These are phyloP conservation scores for Rallus limicola DNA, from an alignment of 2,113 vertebrate species.

Conservation along the genomic window DNA sequence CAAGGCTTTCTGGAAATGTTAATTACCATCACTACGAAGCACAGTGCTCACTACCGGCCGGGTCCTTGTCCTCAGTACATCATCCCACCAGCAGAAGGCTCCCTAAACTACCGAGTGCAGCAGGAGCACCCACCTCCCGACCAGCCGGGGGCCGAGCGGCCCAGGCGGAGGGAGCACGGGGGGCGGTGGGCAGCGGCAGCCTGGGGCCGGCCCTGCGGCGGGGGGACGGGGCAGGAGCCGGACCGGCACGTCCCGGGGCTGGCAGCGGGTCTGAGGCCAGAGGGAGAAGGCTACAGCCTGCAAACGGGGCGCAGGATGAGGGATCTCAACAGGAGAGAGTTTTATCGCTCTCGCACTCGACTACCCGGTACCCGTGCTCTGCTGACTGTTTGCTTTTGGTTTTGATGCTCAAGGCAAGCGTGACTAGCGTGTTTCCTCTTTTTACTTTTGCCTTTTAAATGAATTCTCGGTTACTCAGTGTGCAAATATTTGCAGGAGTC, in stretches of 20 bases:
- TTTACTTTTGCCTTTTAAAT: background rate
- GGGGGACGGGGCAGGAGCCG: too few relatives aligned
- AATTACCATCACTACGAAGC: accelerated
- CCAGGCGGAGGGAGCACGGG: background rate
- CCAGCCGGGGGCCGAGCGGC: background rate
- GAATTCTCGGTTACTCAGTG: background rate
- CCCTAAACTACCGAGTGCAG: background rate
- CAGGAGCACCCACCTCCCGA: background rate
- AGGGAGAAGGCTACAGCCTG: background rate
- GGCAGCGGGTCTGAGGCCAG: background rate
- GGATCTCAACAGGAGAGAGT: accelerated
- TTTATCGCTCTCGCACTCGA: accelerated
- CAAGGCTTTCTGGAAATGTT: background rate
- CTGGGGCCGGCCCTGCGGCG: too few relatives aligned
- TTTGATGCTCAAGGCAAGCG: background rate
- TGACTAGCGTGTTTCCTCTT: background rate
- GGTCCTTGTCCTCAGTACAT: background rate
- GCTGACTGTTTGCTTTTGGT: background rate
- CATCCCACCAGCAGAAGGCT: constrained; percentile 36
- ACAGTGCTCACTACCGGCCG: accelerated
- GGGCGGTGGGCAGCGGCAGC: background rate
- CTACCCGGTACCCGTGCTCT: background rate
- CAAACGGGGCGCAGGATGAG: accelerated
- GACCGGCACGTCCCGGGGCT: too few relatives aligned
- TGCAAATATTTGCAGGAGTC: background rate